phyloP scores from a whole-genome alignment of 2,888 invertebrate species.

The Dendrolimus houi region DNA sequence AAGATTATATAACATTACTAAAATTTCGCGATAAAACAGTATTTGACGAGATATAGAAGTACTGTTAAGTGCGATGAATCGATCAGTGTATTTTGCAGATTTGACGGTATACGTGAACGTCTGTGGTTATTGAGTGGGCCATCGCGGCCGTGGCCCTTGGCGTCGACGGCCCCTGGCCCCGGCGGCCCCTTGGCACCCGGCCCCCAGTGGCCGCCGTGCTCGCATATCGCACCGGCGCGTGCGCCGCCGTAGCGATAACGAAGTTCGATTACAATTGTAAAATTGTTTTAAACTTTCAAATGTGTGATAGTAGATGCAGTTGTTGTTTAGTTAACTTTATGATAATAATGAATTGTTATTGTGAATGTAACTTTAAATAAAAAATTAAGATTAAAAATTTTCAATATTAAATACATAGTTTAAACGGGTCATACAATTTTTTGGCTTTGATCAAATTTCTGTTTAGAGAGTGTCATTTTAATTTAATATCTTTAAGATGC shows the following conservation, averaged over 20 bases:
- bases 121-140: no score
- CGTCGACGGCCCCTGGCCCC: no score
- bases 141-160: no score
- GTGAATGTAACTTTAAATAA: conserved; percentile 71
- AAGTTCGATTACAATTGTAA: conserved; percentile 71
- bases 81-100: no score
- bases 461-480: conserved; percentile 33
- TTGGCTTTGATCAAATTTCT: conserved; percentile 20
- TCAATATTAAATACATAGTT: conserved; percentile 47
- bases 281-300: conserved; percentile 77
- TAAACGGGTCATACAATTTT: conserved; percentile 31
- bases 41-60: no score
- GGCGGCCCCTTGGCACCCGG: no score
- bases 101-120: no score
- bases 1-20: no score
- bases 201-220: no score
- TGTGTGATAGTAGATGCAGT: conserved; percentile 78
- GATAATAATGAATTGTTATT: conserved; percentile 71
- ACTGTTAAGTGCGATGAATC: no score
- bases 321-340: conserved; percentile 76
- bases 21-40: no score
- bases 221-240: conserved; percentile 35
- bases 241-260: conserved; percentile 72
- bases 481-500: conserved; percentile 52
- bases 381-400: conserved; percentile 54